Percentiles rank a stretch among this genome's conserved stretches.
phyloP scores from a whole-genome alignment of 2,888 invertebrate genomes.

The Hyposoter didymator region DNA sequence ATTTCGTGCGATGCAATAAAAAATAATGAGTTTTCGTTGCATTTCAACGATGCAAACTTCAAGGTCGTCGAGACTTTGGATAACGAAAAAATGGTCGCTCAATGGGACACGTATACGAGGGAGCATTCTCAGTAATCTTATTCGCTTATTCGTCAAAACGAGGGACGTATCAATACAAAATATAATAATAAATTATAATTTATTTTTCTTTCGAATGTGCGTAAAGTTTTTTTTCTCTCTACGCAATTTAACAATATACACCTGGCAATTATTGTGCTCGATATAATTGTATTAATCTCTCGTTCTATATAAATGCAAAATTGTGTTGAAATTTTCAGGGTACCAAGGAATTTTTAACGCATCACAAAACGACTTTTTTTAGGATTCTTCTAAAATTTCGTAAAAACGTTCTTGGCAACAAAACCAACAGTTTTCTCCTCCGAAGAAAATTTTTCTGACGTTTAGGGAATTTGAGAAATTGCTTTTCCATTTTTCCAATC shows the following conservation, averaged over 20 bases:
- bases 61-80: constrained; percentile 20
- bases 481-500: too few relatives aligned
- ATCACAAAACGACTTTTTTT: too few relatives aligned
- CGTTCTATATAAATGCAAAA: constrained; percentile 36
- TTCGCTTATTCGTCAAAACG: constrained; percentile 18
- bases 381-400: too few relatives aligned
- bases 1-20: too few relatives aligned
- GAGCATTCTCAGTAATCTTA: constrained; percentile 33
- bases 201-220: constrained; percentile 6
- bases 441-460: too few relatives aligned
- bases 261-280: constrained; percentile 33
- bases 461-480: too few relatives aligned
- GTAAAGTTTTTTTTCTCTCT: constrained; percentile 29
- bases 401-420: too few relatives aligned
- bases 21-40: too few relatives aligned
- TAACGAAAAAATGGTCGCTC: constrained; percentile 19
- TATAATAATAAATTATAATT: constrained; percentile 2
- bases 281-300: constrained; percentile 33
- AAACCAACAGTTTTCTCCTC: too few relatives aligned
- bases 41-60: too few relatives aligned
- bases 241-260: constrained; percentile 22
- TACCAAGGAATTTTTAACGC: neutral
- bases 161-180: neutral
- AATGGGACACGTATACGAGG: neutral
- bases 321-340: constrained; percentile 6